Conservation (phyloP, 2,797 vertebrate genomes). For the Microctenopoma stevenorrisi region DNA sequence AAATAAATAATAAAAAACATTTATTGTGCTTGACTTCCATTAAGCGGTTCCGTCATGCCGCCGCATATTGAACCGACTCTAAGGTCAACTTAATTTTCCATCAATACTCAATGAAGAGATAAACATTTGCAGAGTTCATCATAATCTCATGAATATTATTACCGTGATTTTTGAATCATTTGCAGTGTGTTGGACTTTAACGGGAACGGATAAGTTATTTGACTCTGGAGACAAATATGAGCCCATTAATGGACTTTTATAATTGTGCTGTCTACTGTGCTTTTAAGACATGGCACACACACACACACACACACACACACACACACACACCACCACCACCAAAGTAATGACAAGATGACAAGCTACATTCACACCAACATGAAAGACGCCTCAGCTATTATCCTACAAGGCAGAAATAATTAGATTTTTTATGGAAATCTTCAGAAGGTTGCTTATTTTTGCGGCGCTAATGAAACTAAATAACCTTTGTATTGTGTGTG, state of each 20-base stretch:
- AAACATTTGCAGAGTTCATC: conserved; percentile 52
- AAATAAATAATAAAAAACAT: conserved; percentile 37
- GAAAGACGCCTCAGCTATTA: conserved; percentile 27
- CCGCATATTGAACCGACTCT: conserved; percentile 31
- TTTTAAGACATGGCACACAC: conserved; percentile 9
- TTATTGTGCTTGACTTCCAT: conserved; percentile 37
- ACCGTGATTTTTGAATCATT: conserved; percentile 37
- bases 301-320: background rate
- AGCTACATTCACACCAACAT: conserved; percentile 22
- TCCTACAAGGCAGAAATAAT: conserved; percentile 40
- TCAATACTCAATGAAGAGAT: conserved; percentile 42
- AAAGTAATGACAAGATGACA: conserved; percentile 4
- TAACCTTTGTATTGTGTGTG: conserved; percentile 19
- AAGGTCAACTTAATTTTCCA: conserved; percentile 69
- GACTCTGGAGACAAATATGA: conserved; percentile 48
- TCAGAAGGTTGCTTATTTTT: conserved; percentile 37
- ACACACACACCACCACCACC: background rate
- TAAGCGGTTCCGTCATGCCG: conserved; percentile 19
- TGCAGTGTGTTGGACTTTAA: conserved; percentile 15
- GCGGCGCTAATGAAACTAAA: conserved; percentile 48
- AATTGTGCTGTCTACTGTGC: conserved; percentile 9
- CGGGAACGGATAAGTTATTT: conserved; percentile 33
- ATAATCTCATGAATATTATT: conserved; percentile 66
- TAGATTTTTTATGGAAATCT: conserved; percentile 50
- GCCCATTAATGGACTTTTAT: conserved; percentile 44